These are phyloP conservation scores for Proisotoma minuta DNA, from an alignment of 2,888 invertebrate species.

Conservation along the genomic window DNA sequence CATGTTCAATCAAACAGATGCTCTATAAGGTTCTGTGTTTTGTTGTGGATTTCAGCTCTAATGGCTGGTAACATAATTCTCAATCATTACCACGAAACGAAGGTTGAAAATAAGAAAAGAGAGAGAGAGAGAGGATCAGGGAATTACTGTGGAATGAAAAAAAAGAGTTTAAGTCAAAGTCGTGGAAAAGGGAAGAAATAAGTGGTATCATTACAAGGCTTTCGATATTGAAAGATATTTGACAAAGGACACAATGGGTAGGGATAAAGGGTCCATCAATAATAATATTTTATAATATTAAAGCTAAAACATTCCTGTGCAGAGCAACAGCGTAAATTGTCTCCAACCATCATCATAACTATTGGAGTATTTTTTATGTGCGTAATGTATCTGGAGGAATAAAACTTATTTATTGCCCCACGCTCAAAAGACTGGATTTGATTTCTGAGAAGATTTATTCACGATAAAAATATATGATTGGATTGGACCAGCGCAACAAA, in stretches of 20 bases:
- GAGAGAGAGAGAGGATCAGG: constrained; percentile 9
- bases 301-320: too few relatives aligned
- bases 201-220: constrained; percentile 10
- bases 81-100: constrained; percentile 13
- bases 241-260: constrained; percentile 10
- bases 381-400: constrained; percentile 3
- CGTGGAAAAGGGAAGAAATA: not conserved
- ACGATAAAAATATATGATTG: constrained; percentile 9
- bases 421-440: constrained; percentile 1
- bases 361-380: not conserved
- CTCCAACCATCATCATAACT: constrained; percentile 4
- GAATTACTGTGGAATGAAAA: not conserved
- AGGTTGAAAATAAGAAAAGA: not conserved
- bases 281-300: too few relatives aligned
- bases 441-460: constrained; percentile 11
- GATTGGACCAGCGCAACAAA: not conserved
- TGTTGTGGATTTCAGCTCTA: not conserved
- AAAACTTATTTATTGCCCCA: constrained; percentile 1
- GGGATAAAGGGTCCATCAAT: constrained; percentile 10
- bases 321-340: constrained; percentile 9
- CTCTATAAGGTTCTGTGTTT: not conserved
- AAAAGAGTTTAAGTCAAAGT: constrained; percentile 16
- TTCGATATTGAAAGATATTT: constrained; percentile 16
- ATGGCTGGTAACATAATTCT: constrained; percentile 19
- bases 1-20: constrained; percentile 18